Evolutionary conservation across 2,113 vertebrate genomes (phyloP), one percentile per base, ranked within the genome.

Genomic region (Brienomyrus brachyistius): DNA sequence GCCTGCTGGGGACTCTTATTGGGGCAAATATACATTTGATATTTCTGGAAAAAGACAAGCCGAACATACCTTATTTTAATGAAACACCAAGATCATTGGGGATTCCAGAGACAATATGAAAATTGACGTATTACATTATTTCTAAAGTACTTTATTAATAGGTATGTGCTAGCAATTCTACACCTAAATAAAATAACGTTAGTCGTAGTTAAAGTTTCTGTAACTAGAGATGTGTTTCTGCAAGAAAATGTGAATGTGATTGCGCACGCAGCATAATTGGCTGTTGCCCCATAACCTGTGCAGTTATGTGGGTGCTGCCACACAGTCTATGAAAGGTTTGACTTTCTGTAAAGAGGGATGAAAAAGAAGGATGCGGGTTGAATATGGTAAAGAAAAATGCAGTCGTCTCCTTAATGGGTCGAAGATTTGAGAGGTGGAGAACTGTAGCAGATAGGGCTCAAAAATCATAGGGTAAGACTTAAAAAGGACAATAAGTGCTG

Each of bases 1-100:
- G 91, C 92, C 95, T 93, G 91, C 89, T 27, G 93, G 93, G 93
- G 91, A 88, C 90, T 91, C 92, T 94, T 94, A 94, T 91, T 89
- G 91, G 91, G 92, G 92, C 21, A 83, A 47, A 45, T 93, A 92
- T 92, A 91, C 92, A 91, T 94, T 93, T 94, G 92, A 94, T 92
- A 94, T 91, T 90, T 90, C 92, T 90, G 90, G 94, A 94, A 74
- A 45, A 77, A 88, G 66, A 77, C 21, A 27, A 43, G n/a, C 3
- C 6, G 10, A 45, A 47, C 7, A 59, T 35, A 10, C 13, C 23
- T 27, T 4, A 77, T 31, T 93, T 94, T 93, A 92, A 92, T 88
- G 74, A 90, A 70, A 70, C 19, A 23, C 88, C 82, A 74, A 62
- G 74, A 43, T 5, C 27, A 52, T 40, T 40, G 19, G 90, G 91